Evolutionary conservation across 2,113 vertebrate species (phyloP).

Genomic region (Atlantisia rogersi): DNA sequence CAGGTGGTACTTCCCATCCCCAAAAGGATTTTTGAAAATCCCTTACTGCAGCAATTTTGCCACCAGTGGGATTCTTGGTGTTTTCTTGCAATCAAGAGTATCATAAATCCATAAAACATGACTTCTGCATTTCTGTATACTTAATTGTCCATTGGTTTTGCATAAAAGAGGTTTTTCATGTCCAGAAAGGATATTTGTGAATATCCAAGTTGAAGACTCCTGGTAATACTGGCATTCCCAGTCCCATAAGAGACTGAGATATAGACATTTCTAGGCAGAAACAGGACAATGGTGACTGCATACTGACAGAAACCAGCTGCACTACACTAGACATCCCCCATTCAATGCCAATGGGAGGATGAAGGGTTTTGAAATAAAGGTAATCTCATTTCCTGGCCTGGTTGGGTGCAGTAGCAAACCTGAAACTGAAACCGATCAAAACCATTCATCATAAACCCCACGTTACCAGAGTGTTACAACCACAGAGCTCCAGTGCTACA

Average conservation of each 20-base stretch:
- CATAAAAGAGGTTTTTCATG: rapidly evolving
- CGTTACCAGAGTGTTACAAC: neutral
- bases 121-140: neutral
- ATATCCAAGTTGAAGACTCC: neutral
- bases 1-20: neutral
- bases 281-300: neutral
- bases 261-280: neutral
- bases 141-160: neutral
- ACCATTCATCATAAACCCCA: neutral
- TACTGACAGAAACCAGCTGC: neutral
- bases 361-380: neutral
- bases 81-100: neutral
- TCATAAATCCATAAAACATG: neutral
- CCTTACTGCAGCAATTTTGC: neutral
- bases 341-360: neutral
- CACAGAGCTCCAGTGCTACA: neutral
- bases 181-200: neutral
- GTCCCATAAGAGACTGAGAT: neutral
- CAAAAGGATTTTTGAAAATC: neutral
- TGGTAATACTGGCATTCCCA: neutral
- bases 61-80: neutral
- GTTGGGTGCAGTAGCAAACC: neutral
- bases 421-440: neutral
- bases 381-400: neutral
- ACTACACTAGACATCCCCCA: no score